Conservation (phyloP, 64 coral and sea anemone genomes). For the Actinia tenebrosa region DNA sequence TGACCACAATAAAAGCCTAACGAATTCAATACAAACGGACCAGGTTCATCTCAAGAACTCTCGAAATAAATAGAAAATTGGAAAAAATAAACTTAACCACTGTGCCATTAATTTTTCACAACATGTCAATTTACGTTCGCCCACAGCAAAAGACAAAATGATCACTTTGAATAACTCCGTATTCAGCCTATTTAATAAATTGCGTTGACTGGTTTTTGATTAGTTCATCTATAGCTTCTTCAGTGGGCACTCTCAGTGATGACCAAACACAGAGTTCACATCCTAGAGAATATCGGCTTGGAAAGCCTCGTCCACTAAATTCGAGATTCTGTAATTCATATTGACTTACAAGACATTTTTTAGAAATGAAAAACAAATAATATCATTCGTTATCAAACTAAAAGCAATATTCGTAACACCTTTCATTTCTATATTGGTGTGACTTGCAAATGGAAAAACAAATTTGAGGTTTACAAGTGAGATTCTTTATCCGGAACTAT, state of each 20-base stretch:
- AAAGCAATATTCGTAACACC: neutral
- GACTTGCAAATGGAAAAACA: neutral
- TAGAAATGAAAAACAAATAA: conserved; percentile 12
- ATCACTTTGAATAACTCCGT: neutral
- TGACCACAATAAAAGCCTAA: neutral
- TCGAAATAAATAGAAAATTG: neutral
- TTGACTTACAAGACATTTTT: neutral
- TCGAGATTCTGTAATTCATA: neutral
- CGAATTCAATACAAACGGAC: too few relatives aligned
- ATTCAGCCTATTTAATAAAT: neutral
- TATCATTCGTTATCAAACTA: neutral
- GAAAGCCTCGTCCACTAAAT: neutral
- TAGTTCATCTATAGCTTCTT: neutral
- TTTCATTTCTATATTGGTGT: neutral
- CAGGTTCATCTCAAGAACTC: too few relatives aligned
- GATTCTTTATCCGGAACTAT: neutral
- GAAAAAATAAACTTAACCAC: neutral
- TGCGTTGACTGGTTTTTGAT: neutral
- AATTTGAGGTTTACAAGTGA: neutral
- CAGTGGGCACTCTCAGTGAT: neutral
- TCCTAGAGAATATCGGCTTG: neutral
- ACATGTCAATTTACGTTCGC: neutral
- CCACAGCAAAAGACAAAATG: neutral
- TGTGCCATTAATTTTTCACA: neutral
- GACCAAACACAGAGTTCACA: neutral